Percentiles rank a stretch among this genome's conserved stretches.
phyloP scores from a whole-genome alignment of 2,113 vertebrate genomes.

The Thryonomys swinderianus region DNA sequence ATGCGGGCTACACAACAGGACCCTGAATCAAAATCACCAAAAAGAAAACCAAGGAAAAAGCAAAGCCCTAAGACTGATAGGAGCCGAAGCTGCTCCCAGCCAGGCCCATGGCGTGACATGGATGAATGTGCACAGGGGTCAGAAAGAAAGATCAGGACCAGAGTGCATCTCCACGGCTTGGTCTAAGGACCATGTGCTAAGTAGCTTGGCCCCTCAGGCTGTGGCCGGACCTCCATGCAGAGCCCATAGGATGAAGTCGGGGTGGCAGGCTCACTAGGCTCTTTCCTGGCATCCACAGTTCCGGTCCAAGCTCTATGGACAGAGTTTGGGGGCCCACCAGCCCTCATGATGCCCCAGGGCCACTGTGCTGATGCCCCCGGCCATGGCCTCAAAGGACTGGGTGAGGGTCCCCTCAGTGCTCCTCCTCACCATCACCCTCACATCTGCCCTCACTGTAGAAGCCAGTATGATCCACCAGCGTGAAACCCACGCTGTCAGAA shows the following conservation, averaged over 20 bases:
- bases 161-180: background rate
- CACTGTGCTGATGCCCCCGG: background rate
- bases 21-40: background rate
- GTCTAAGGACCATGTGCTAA: background rate
- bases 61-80: background rate
- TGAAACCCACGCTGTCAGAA: background rate
- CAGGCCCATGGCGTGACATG: too few species aligned
- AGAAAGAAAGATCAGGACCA: background rate
- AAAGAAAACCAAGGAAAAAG: background rate
- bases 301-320: background rate
- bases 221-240: background rate
- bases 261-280: rapidly evolving
- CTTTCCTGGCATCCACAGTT: background rate
- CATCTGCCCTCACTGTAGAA: background rate
- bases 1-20: background rate
- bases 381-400: background rate
- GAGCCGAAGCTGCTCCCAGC: background rate
- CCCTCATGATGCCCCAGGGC: too few species aligned
- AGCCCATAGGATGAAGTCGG: background rate
- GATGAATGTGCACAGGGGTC: background rate
- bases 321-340: too few species aligned
- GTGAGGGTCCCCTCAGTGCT: background rate
- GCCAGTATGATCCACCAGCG: too few species aligned
- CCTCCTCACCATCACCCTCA: background rate
- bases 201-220: background rate